Conservation (phyloP, 1,140 invertebrate genomes). For the Tetramorium alpestre region DNA sequence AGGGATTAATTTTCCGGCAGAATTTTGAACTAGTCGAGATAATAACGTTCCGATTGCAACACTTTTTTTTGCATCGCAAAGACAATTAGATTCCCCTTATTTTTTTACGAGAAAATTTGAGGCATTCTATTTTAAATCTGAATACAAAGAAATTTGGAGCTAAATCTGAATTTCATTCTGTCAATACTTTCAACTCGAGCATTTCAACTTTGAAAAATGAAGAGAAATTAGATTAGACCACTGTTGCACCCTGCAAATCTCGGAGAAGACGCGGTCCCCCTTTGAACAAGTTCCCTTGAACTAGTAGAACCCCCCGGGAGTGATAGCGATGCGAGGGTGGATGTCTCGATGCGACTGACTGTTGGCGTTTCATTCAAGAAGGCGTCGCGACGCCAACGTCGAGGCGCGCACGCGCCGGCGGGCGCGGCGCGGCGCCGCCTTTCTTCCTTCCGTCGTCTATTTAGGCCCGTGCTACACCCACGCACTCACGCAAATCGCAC, state of each 20-base stretch:
- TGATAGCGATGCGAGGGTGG: conserved; percentile 71
- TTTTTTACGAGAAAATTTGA: background rate
- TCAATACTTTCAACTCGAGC: background rate
- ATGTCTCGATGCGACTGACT: conserved; percentile 77
- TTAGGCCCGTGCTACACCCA: conserved; percentile 40
- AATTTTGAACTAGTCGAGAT: background rate
- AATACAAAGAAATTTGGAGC: background rate
- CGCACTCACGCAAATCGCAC: conserved; percentile 35
- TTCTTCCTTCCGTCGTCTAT: conserved; percentile 56
- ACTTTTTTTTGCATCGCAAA: too few species aligned
- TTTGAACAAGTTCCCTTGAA: background rate
- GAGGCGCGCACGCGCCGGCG: conserved; percentile 70
- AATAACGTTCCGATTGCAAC: background rate
- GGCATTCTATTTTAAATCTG: background rate
- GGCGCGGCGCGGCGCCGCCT: conserved; percentile 10
- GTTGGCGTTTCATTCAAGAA: conserved; percentile 78
- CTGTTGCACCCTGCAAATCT: background rate
- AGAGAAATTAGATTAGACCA: background rate
- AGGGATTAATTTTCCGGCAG: background rate
- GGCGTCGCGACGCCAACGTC: conserved; percentile 73
- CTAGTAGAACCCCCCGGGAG: conserved; percentile 50
- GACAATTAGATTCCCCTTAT: background rate
- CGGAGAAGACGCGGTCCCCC: background rate
- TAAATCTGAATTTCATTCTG: background rate
- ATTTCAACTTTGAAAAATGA: background rate